Evolutionary conservation across 2,888 invertebrate species (phyloP).

Genomic region (Polydrusus tereticollis): DNA sequence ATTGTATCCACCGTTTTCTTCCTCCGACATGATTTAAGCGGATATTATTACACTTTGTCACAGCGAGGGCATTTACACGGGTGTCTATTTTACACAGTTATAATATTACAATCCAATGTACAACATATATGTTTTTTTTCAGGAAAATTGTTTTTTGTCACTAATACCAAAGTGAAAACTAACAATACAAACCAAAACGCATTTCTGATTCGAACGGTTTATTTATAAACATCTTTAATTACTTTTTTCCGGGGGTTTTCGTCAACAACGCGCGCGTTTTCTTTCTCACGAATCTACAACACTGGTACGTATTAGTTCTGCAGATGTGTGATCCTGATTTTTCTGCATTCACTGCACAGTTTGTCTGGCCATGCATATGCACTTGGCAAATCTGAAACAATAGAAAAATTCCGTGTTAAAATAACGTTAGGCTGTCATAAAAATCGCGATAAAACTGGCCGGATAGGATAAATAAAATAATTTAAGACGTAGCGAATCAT

Average conservation of each 20-base stretch:
- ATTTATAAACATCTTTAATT: not conserved
- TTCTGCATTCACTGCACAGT: not conserved
- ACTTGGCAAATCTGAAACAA: constrained; percentile 6
- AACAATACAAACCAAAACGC: not conserved
- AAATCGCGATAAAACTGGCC: not conserved
- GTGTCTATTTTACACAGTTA: too few relatives aligned
- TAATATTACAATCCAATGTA: too few relatives aligned
- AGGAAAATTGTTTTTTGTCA: not conserved
- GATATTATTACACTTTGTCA: not conserved
- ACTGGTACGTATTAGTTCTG: not conserved
- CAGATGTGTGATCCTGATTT: not conserved
- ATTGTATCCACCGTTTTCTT: constrained; percentile 35
- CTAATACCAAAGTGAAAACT: not conserved
- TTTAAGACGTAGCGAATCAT: not conserved
- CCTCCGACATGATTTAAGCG: constrained; percentile 45
- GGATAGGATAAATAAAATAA: not conserved
- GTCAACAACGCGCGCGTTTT: not conserved
- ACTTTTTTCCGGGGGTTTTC: not conserved
- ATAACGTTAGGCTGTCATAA: not conserved
- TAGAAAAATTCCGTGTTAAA: not conserved
- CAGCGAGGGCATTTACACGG: not conserved
- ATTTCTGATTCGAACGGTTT: not conserved
- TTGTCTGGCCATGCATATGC: not conserved
- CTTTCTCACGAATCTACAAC: not conserved
- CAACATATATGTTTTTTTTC: not conserved